Conservation (phyloP, 2,797 vertebrate species). For the Parotocinclus haroldoi region DNA sequence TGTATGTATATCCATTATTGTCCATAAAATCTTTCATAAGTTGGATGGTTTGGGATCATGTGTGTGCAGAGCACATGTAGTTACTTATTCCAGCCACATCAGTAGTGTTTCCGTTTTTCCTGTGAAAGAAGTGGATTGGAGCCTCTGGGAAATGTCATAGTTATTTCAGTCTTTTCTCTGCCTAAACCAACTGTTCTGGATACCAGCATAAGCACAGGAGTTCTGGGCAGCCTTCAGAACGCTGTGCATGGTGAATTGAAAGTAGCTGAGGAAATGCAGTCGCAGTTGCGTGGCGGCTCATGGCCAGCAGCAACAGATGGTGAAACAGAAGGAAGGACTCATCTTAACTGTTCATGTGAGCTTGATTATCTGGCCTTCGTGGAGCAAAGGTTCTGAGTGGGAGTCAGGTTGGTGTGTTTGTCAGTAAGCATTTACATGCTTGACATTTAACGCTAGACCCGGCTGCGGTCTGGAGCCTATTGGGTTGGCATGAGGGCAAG, state of each 20-base stretch:
- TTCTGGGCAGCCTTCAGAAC: too few relatives aligned
- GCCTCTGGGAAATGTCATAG: too few relatives aligned
- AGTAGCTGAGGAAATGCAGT: constrained; percentile 8
- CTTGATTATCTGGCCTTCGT: constrained; percentile 52
- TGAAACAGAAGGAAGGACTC: constrained; percentile 50
- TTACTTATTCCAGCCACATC: too few relatives aligned
- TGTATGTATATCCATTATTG: too few relatives aligned
- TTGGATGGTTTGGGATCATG: too few relatives aligned
- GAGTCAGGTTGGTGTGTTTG: constrained; percentile 43
- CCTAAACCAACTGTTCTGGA: too few relatives aligned
- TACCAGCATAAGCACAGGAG: too few relatives aligned
- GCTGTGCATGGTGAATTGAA: background rate
- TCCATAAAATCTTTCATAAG: too few relatives aligned
- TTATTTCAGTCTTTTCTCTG: too few relatives aligned
- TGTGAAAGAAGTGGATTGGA: too few relatives aligned
- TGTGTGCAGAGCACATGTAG: too few relatives aligned
- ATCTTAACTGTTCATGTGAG: constrained; percentile 51
- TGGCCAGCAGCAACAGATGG: constrained; percentile 57
- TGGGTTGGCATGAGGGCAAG: constrained; percentile 37
- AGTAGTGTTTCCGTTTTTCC: too few relatives aligned
- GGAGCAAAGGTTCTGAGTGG: constrained; percentile 41
- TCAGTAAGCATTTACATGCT: constrained; percentile 36
- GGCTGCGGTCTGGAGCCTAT: constrained; percentile 33
- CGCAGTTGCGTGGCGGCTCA: constrained; percentile 12
- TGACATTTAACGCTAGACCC: constrained; percentile 56